Evolutionary conservation across 2,113 vertebrate genomes (phyloP).

Genomic region (Oostethus manadensis): DNA sequence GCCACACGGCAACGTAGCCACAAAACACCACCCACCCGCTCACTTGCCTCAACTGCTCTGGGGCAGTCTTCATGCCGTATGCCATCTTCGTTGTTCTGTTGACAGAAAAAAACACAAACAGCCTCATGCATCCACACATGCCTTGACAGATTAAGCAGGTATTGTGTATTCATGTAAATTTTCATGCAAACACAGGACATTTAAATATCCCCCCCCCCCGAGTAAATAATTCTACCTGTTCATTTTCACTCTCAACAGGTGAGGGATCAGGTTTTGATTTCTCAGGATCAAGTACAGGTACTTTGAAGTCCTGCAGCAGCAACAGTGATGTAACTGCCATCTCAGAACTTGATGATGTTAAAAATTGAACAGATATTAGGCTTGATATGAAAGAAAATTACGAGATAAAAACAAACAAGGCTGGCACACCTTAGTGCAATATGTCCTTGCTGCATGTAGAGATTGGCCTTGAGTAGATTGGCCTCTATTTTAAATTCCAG

Average conservation of each 20-base stretch:
- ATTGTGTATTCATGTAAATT: not conserved
- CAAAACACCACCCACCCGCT: constrained; percentile 65
- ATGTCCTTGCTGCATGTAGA: constrained; percentile 77
- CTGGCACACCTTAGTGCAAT: constrained; percentile 68
- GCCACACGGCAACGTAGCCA: constrained; percentile 81
- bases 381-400: constrained; percentile 5
- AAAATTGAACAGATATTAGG: constrained; percentile 9
- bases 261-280: constrained; percentile 22
- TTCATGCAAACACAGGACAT: not conserved
- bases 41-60: constrained; percentile 64
- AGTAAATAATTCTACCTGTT: constrained; percentile 26
- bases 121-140: not conserved
- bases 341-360: constrained; percentile 69
- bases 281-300: constrained; percentile 9
- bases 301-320: constrained; percentile 77
- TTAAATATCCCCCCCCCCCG: not conserved
- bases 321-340: constrained; percentile 75
- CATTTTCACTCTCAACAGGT: constrained; percentile 8
- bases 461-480: constrained; percentile 75
- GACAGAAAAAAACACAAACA: constrained; percentile 2
- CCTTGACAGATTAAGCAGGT: not conserved
- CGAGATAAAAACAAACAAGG: not conserved
- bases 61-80: constrained; percentile 38
- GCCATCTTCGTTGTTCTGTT: constrained; percentile 19
- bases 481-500: constrained; percentile 75